Evolutionary conservation across 2,888 invertebrate genomes (phyloP).

Genomic region (Scaptomyza tumidula): DNA sequence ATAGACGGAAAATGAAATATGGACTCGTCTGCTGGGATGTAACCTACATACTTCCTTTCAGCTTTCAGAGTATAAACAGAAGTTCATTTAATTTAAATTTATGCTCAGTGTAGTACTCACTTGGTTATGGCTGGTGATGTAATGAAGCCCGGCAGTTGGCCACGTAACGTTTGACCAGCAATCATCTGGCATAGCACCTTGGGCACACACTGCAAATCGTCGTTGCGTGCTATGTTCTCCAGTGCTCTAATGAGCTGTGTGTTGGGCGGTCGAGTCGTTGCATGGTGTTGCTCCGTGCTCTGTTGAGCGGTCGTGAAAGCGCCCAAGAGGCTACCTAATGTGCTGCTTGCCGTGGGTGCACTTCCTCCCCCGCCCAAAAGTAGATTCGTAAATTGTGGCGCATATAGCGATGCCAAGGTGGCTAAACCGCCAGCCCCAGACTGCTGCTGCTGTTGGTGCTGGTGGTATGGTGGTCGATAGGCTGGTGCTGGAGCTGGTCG

Average conservation of each 20-base stretch:
- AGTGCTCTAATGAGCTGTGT: conserved; percentile 85
- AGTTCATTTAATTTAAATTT: neutral
- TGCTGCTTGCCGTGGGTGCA: conserved; percentile 52
- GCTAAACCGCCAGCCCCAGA: conserved; percentile 65
- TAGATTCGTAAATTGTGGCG: conserved; percentile 83
- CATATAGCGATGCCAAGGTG: conserved; percentile 80
- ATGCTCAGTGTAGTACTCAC: conserved; percentile 78
- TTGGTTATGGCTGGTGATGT: conserved; percentile 84
- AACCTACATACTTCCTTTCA: no score
- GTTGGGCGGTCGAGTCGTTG: conserved; percentile 74
- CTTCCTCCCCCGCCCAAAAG: conserved; percentile 63
- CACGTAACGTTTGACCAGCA: conserved; percentile 84
- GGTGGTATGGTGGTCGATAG: conserved; percentile 63
- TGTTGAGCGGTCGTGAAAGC: conserved; percentile 70
- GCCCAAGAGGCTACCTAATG: conserved; percentile 81
- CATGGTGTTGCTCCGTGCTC: conserved; percentile 20
- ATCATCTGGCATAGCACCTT: conserved; percentile 92
- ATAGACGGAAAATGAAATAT: no score
- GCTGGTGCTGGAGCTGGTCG: conserved; percentile 49
- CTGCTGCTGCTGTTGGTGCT: conserved; percentile 15
- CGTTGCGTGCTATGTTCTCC: conserved; percentile 88
- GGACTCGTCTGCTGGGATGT: no score
- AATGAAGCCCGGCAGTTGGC: conserved; percentile 82
- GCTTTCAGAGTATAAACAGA: no score
- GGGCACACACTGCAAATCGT: conserved; percentile 92